Conservation (phyloP, 2,797 vertebrate species). For the Enteromius mattozi region DNA sequence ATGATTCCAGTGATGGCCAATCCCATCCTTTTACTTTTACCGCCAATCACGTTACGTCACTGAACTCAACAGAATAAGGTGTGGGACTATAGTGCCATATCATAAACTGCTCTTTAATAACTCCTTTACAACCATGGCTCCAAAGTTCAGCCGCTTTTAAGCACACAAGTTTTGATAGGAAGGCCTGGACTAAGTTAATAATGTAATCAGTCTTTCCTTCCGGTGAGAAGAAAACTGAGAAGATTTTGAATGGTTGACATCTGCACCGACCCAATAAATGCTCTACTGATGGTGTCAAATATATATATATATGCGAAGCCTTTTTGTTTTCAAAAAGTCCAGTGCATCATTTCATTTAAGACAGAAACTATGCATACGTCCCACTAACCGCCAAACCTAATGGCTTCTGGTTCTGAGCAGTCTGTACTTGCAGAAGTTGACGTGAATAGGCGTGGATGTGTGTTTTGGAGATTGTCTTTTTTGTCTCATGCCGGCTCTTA, state of each 20-base stretch:
- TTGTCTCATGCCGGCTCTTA: background rate
- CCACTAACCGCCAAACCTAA: background rate
- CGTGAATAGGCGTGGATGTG: conserved; percentile 39
- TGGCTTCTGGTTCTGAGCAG: conserved; percentile 11
- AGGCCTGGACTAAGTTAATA: conserved; percentile 18
- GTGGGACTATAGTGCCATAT: conserved; percentile 48
- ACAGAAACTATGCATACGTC: conserved; percentile 8
- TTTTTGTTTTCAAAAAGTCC: background rate
- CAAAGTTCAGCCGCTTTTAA: conserved; percentile 49
- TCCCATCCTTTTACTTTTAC: conserved; percentile 56
- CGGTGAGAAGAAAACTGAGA: background rate
- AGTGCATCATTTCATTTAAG: background rate
- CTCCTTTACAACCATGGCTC: conserved; percentile 27
- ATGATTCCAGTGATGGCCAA: conserved; percentile 51
- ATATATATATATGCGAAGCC: background rate
- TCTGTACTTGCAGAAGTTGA: conserved; percentile 42
- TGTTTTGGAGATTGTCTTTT: conserved; percentile 25
- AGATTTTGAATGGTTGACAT: conserved; percentile 3
- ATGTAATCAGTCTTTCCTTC: conserved; percentile 24
- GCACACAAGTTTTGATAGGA: conserved; percentile 11
- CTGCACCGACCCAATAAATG: conserved; percentile 15
- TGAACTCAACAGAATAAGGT: conserved; percentile 34
- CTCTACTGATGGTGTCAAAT: background rate
- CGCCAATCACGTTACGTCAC: conserved; percentile 46
- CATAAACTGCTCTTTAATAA: conserved; percentile 52